Base-by-base conservation (phyloP, 2,888 invertebrate genomes). In the Drosophila differens region DNA sequence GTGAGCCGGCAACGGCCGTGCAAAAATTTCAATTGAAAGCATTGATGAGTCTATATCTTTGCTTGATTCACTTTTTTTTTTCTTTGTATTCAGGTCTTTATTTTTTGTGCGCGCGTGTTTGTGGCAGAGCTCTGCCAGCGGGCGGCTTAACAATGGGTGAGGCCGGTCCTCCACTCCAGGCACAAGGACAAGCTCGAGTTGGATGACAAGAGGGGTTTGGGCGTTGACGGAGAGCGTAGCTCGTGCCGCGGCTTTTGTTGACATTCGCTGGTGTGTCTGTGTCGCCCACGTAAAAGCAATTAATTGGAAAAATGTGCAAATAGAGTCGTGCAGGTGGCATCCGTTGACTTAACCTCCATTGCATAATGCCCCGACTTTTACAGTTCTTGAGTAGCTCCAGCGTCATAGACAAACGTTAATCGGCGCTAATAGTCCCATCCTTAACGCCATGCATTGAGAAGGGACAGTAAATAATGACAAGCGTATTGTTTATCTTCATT, bases 291-390 rank as follows among this genome's bases (percentile, higher is more conserved):
- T 88, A 80, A 79, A 82, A 75, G 89, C 89, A 87, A 88, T 88
- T 88, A 88, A 90, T 88, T 88, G 87, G 89, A 88, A 87, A 87
- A 89, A 90, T 88, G 89, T 77, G 86, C 89, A 87, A 87, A 87
- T 87, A 87, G 79, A 85, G 81, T 72, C 63, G 63, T 72, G 76
- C 81, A 80, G 81, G 76, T 79, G 79, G 71, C 80, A 49, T 67
- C 76, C 77, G 83, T 89, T 76, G 85, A 80, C 90, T 85, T 86
- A 89, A 87, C 90, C 87, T 82, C 72, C 63, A 79, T 79, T 79
- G 66, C 72, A 61, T 33, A 66, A 65, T 25, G 49, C 39, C 41
- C 37, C 47, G 49, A 63, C 62, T 65, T 62, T 47, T n/a, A n/a
- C 53, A 47, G 79, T 44, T 47, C 58, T 47, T 52, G 47, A 65